A percentile compares a stretch with the other conserved stretches of the same genome.
Conservation (phyloP, 64 coral and sea anemone species). For the Acropora tenuis region DNA sequence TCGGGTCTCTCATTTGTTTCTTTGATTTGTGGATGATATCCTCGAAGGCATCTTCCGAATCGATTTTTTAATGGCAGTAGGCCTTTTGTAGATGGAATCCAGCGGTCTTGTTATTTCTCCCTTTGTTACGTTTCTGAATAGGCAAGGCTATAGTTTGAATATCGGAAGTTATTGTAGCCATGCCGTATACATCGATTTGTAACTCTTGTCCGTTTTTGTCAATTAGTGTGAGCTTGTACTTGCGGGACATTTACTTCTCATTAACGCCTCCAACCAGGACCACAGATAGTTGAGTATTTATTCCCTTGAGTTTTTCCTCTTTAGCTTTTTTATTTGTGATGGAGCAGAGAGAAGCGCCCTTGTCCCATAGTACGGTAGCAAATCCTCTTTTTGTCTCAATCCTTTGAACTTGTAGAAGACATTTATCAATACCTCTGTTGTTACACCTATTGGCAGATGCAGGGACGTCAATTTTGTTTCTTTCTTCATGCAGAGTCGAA, state of each 20-base stretch:
- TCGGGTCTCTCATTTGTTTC: no score
- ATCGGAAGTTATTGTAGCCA: no score
- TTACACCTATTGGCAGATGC: background rate
- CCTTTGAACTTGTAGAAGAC: slow-evolving; percentile 22
- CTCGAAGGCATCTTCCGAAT: slow-evolving; percentile 8
- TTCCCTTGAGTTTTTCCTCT: slow-evolving; percentile 45
- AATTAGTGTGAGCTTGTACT: slow-evolving; percentile 26
- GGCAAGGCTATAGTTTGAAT: no score
- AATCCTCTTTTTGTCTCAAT: background rate
- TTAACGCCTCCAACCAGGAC: slow-evolving; percentile 15
- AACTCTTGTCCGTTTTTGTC: slow-evolving; percentile 24
- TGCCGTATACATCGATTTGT: background rate
- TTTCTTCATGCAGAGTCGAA: no score
- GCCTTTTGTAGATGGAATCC: slow-evolving; percentile 35
- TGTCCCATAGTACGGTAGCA: no score
- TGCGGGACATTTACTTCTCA: slow-evolving; percentile 30
- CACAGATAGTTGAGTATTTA: slow-evolving; percentile 24
- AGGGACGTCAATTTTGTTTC: background rate
- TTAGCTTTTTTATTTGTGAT: slow-evolving; percentile 28
- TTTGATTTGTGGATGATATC: no score
- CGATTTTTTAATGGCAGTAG: slow-evolving; percentile 39
- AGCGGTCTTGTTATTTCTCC: background rate
- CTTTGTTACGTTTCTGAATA: no score
- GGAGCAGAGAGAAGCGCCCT: no score
- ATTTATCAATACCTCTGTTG: background rate